These are phyloP conservation scores for Pogonomyrmex barbatus DNA, from an alignment of 1,140 invertebrate species.

Conservation along the genomic window DNA sequence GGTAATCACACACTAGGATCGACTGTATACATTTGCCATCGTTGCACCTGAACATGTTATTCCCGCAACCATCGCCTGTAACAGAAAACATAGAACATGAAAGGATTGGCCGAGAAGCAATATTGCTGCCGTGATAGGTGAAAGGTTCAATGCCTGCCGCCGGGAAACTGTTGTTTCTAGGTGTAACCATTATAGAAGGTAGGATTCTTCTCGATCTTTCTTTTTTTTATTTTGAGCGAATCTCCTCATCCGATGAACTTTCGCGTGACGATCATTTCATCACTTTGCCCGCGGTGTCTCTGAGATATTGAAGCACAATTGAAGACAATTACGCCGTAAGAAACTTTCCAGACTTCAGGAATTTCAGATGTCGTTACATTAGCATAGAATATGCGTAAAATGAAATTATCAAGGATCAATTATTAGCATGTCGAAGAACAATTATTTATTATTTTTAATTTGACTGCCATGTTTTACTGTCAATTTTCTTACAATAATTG, in stretches of 20 bases:
- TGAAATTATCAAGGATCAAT: not conserved
- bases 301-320: conserved; percentile 10
- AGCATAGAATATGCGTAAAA: not conserved
- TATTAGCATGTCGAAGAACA: not conserved
- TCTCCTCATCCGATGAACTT: conserved; percentile 56
- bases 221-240: conserved; percentile 17
- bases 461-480: not conserved
- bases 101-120: conserved; percentile 64
- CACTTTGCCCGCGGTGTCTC: conserved; percentile 31
- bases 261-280: conserved; percentile 36
- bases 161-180: conserved; percentile 53
- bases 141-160: conserved; percentile 82
- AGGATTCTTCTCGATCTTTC: conserved; percentile 29
- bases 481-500: not conserved
- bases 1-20: conserved; percentile 95
- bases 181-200: conserved; percentile 54
- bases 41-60: conserved; percentile 92
- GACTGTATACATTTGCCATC: conserved; percentile 95
- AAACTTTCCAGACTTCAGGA: not conserved
- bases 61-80: conserved; percentile 86
- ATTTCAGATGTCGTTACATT: not conserved
- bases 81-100: conserved; percentile 70
- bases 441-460: not conserved
- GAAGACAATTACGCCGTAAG: not conserved
- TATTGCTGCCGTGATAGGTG: conserved; percentile 83